Percentiles rank a stretch among this genome's conserved stretches.
Conservation (phyloP, 2,888 invertebrate genomes). For the Apotomis betuletana region DNA sequence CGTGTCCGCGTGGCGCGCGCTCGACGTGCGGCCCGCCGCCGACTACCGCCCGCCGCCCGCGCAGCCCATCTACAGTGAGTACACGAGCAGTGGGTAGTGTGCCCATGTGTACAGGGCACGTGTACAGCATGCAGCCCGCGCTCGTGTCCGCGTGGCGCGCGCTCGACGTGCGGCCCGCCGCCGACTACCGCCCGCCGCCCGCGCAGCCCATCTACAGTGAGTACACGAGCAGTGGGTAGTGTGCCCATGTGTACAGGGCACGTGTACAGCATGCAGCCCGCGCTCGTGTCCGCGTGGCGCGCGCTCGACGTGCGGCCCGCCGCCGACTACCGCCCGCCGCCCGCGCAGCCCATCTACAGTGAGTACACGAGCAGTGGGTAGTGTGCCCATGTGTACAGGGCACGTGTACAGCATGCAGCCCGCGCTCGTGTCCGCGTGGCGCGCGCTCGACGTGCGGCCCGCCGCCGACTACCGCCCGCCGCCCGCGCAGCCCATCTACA, state of each 20-base stretch:
- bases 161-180: constrained; percentile 29
- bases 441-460: constrained; percentile 87
- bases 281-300: constrained; percentile 8
- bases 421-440: constrained; percentile 89
- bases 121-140: too few species aligned
- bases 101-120: too few species aligned
- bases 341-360: background rate
- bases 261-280: too few species aligned
- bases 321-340: background rate
- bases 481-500: constrained; percentile 53
- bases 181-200: constrained; percentile 21
- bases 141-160: constrained; percentile 1
- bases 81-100: too few species aligned
- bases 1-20: constrained; percentile 1
- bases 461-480: constrained; percentile 61
- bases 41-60: constrained; percentile 39
- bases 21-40: constrained; percentile 60
- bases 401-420: constrained; percentile 58
- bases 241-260: too few species aligned
- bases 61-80: background rate
- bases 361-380: constrained; percentile 48
- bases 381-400: too few species aligned
- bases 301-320: constrained; percentile 2
- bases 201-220: constrained; percentile 10
- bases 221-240: too few species aligned